phyloP scores from a whole-genome alignment of 2,888 invertebrate species.

The Epinotia demarniana region DNA sequence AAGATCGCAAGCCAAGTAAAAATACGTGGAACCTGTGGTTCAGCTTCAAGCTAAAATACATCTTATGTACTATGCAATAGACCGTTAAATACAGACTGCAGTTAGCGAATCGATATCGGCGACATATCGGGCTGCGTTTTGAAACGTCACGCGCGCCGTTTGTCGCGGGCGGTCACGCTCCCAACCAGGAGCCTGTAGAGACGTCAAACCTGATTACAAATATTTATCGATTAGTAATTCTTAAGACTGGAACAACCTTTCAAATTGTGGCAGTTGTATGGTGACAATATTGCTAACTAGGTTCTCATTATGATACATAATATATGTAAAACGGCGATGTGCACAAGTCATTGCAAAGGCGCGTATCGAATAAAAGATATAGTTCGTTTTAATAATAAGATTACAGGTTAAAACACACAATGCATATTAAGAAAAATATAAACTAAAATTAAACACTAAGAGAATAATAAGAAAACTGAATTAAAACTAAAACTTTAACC shows the following conservation, averaged over 20 bases:
- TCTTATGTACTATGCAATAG: not conserved
- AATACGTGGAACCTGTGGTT: constrained; percentile 12
- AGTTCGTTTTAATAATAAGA: too few species aligned
- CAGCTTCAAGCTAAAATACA: constrained; percentile 2
- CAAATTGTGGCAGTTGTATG: not conserved
- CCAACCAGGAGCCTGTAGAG: constrained; percentile 70
- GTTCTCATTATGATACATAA: not conserved
- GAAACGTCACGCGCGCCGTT: constrained; percentile 78
- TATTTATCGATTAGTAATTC: constrained; percentile 54
- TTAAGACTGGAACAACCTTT: not conserved
- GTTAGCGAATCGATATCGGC: constrained; percentile 67
- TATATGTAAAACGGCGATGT: not conserved
- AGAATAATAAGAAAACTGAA: too few species aligned
- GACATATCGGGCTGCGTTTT: constrained; percentile 72
- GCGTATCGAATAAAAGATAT: too few species aligned
- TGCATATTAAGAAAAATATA: too few species aligned
- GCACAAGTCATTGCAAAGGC: too few species aligned
- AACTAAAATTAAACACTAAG: too few species aligned
- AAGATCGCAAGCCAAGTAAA: constrained; percentile 28
- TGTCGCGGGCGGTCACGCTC: constrained; percentile 79
- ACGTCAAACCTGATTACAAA: constrained; percentile 56
- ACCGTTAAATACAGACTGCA: not conserved
- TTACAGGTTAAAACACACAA: too few species aligned
- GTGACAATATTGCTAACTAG: not conserved
- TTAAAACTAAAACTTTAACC: too few species aligned